These are phyloP conservation scores for Notarius lentiginosus DNA, from an alignment of 2,113 vertebrate genomes.

Conservation along the genomic window DNA sequence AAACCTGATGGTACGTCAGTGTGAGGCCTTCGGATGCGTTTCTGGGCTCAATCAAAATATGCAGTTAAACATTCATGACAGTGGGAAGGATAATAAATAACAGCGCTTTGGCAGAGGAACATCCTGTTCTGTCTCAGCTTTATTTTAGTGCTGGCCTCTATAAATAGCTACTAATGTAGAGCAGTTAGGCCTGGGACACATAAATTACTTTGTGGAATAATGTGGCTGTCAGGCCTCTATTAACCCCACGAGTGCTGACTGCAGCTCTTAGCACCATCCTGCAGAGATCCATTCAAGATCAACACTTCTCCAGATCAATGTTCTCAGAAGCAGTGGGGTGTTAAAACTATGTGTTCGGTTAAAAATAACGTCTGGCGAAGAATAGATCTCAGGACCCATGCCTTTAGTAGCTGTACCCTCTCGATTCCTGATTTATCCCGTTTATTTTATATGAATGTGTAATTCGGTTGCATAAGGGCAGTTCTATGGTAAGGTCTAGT, in stretches of 20 bases:
- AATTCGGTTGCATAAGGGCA: background rate
- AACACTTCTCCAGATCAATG: background rate
- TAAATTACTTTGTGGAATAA: slow-evolving; percentile 39
- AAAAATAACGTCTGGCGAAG: background rate
- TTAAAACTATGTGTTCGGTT: background rate
- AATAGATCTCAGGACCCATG: background rate
- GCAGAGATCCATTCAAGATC: background rate
- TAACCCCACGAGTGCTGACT: background rate
- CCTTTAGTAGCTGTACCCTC: background rate
- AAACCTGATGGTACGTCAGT: slow-evolving; percentile 85
- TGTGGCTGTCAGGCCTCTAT: slow-evolving; percentile 38
- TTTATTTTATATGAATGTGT: background rate
- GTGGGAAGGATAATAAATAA: slow-evolving; percentile 14
- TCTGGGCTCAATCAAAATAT: background rate
- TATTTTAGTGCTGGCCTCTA: slow-evolving; percentile 59
- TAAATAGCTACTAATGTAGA: slow-evolving; percentile 59
- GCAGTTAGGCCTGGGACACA: slow-evolving; percentile 42
- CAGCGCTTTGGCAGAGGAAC: slow-evolving; percentile 25
- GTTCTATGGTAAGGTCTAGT: background rate
- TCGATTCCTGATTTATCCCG: background rate
- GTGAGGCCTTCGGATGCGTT: background rate
- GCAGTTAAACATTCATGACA: background rate
- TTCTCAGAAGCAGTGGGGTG: background rate
- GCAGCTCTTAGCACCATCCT: background rate
- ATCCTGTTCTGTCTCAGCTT: slow-evolving; percentile 45